These are phyloP conservation scores for Eueremaeus valkanovi DNA, from an alignment of 2,888 invertebrate genomes.

Conservation along the genomic window DNA sequence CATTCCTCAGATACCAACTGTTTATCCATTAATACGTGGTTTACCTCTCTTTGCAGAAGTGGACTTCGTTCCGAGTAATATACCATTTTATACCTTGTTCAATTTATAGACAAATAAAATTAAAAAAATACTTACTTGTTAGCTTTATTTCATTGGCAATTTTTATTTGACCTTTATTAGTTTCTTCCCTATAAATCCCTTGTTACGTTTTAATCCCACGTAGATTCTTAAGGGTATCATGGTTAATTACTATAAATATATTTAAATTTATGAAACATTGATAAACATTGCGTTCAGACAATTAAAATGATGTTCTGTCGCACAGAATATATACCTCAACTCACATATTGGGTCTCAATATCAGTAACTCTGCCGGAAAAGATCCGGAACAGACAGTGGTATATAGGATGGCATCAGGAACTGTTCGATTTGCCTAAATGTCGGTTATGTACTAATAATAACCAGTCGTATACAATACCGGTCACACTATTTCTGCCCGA, in stretches of 20 bases:
- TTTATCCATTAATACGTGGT: conserved; percentile 15
- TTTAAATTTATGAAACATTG: no score
- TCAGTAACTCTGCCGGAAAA: conserved; percentile 31
- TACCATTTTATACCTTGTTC: background rate
- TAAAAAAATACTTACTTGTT: no score
- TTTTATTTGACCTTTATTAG: background rate
- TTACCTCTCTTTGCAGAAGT: conserved; percentile 37
- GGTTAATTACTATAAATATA: no score
- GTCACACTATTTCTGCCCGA: conserved; percentile 38
- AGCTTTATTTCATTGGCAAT: background rate
- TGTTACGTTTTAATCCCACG: no score
- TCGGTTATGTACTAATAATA: conserved; percentile 37
- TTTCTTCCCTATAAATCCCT: background rate
- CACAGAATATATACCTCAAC: conserved; percentile 38
- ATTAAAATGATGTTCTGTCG: no score
- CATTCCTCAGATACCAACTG: background rate
- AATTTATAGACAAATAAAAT: no score
- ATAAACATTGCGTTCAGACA: no score
- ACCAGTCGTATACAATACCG: conserved; percentile 38
- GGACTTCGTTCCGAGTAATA: conserved; percentile 37
- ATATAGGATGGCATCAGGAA: conserved; percentile 41
- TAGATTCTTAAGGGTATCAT: no score
- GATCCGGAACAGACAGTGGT: conserved; percentile 35
- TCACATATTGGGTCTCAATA: conserved; percentile 24
- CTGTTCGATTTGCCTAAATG: conserved; percentile 34